These are phyloP conservation scores for Ptychadena robeensis DNA, from an alignment of 2,797 vertebrate species.

Conservation along the genomic window DNA sequence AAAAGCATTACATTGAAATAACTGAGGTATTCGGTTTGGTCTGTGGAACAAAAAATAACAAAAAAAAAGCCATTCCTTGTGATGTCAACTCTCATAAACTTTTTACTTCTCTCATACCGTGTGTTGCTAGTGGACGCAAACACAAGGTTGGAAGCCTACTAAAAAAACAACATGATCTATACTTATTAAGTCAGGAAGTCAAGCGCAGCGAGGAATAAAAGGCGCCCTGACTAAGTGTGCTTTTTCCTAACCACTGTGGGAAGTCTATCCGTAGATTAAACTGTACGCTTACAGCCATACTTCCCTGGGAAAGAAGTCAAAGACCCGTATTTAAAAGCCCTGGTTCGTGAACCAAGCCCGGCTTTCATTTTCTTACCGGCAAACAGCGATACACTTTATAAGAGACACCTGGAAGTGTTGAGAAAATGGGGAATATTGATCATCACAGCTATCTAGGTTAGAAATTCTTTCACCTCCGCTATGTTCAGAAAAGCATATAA, in stretches of 20 bases:
- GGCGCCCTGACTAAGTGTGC: not conserved
- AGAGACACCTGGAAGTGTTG: not conserved
- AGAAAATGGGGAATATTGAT: constrained; percentile 2
- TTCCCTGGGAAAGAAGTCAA: not conserved
- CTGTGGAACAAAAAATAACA: not conserved
- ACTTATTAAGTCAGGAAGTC: not conserved
- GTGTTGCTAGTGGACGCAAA: not conserved
- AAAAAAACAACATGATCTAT: not conserved
- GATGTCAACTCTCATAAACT: not conserved
- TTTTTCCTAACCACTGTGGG: constrained; percentile 10
- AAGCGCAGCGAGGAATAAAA: not conserved
- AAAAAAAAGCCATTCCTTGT: not conserved
- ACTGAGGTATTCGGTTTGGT: not conserved
- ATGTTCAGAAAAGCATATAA: not conserved
- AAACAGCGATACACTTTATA: not conserved
- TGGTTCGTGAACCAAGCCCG: not conserved
- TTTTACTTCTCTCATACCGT: not conserved
- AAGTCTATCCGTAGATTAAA: not conserved
- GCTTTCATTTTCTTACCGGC: not conserved
- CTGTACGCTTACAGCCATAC: not conserved
- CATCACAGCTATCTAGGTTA: not conserved
- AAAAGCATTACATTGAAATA: too few species aligned
- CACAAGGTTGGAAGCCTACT: not conserved
- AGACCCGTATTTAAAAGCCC: not conserved
- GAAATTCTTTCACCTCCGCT: not conserved